These are phyloP conservation scores for Orchesella flavescens DNA, from an alignment of 2,888 invertebrate species.

Conservation along the genomic window DNA sequence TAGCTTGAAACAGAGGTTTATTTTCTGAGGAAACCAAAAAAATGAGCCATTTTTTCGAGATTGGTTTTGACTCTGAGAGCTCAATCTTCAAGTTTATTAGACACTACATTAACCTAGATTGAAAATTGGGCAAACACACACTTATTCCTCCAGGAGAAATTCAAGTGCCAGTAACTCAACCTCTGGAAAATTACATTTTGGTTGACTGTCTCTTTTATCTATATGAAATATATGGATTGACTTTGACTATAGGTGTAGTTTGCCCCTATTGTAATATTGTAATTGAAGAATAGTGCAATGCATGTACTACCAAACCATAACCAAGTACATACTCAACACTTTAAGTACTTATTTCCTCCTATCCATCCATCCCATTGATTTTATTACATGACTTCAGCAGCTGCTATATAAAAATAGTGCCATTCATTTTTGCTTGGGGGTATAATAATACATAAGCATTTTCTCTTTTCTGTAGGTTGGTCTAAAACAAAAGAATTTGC, in stretches of 20 bases:
- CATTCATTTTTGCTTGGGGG: background rate
- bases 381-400: too few relatives aligned
- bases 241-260: background rate
- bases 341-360: too few relatives aligned
- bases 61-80: slow-evolving; percentile 45
- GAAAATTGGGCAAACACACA: slow-evolving; percentile 47
- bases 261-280: background rate
- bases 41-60: slow-evolving; percentile 49
- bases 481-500: slow-evolving; percentile 18
- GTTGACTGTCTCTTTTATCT: slow-evolving; percentile 6
- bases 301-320: background rate
- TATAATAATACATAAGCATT: background rate
- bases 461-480: background rate
- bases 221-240: too few relatives aligned
- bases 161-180: slow-evolving; percentile 27
- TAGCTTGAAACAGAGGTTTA: background rate
- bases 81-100: slow-evolving; percentile 51
- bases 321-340: background rate
- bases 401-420: background rate
- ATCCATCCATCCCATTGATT: too few relatives aligned
- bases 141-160: slow-evolving; percentile 10
- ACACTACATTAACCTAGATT: slow-evolving; percentile 52
- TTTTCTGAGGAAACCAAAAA: slow-evolving; percentile 28
- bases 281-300: background rate
- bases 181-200: slow-evolving; percentile 28